Base-by-base conservation (phyloP, 1,140 invertebrate genomes). In the Penaeus japonicus region DNA sequence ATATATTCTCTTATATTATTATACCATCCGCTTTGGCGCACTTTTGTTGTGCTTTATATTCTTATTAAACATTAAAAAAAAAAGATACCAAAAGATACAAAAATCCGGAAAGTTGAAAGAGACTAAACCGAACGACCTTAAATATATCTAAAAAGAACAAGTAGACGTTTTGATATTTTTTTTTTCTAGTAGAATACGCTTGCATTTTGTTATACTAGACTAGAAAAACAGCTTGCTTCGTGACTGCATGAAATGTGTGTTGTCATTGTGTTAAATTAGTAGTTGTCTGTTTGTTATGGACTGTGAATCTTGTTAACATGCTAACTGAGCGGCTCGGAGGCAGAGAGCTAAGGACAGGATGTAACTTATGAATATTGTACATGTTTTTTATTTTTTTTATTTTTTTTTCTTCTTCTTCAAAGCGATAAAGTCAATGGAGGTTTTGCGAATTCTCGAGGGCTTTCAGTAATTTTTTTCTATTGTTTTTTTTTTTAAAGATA, bases 121-220 rank as follows among this genome's bases (percentile, higher is more conserved):
- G 55, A 86, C 55, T 86, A 80, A 86, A 86, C 32, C 85, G 85
- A 86, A 30, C 85, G 85, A 86, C 54, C 85, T 80, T 79, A 57
- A 65, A 86, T 62, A n/a, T 20, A 85, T 85, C 27, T 83, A 83
- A 83, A 82, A 65, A 62, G 18, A 75, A 78, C 24, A 55, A 73
- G 79, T 82, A 82, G 81, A 47, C 27, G 59, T 82, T 54, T 87
- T 80, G 79, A 47, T 47, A 24, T 27, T 87, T 73, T 82, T 47
- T 20, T 32, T 79, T 87, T 82, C 55, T 39, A 35, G 30, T 83
- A 83, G 65, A 57, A 55, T 20, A 47, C 59, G n/a, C 54, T 77
- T 85, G 70, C 53, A 85, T 78, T 53, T 85, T 85, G n/a, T 78
- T 39, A 59, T 62, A 39, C 27, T 84, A 84, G 55, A 70, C 4